Evolutionary conservation across 2,797 vertebrate genomes (phyloP).

Genomic region (Acanthis flammea): DNA sequence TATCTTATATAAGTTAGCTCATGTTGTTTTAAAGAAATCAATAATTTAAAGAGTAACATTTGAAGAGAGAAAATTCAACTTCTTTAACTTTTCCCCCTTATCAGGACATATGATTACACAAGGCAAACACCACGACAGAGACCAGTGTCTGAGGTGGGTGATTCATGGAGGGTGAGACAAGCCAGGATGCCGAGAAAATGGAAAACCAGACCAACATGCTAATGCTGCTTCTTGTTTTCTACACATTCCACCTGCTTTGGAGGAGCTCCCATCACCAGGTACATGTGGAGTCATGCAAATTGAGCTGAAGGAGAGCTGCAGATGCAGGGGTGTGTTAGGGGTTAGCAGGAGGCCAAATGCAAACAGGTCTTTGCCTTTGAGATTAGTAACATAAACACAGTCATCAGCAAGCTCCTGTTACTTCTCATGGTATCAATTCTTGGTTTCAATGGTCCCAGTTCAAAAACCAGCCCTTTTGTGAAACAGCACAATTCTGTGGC

Average conservation of each 20-base stretch:
- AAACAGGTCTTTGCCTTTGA: background rate
- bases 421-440: background rate
- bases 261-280: background rate
- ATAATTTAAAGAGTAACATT: background rate
- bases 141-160: background rate
- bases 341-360: constrained; percentile 45
- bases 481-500: background rate
- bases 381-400: background rate
- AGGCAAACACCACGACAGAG: background rate
- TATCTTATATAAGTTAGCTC: background rate
- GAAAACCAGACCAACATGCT: constrained; percentile 35
- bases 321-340: background rate
- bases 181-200: background rate
- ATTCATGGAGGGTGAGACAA: background rate
- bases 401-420: background rate
- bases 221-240: constrained; percentile 15
- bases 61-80: background rate
- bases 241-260: background rate
- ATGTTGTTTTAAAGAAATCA: background rate
- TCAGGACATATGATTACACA: background rate
- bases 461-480: background rate
- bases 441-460: background rate
- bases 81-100: background rate
- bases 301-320: constrained; percentile 25
- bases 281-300: constrained; percentile 26